These are phyloP conservation scores for Rhizomys pruinosus DNA, from an alignment of 2,113 vertebrate genomes.

Conservation along the genomic window DNA sequence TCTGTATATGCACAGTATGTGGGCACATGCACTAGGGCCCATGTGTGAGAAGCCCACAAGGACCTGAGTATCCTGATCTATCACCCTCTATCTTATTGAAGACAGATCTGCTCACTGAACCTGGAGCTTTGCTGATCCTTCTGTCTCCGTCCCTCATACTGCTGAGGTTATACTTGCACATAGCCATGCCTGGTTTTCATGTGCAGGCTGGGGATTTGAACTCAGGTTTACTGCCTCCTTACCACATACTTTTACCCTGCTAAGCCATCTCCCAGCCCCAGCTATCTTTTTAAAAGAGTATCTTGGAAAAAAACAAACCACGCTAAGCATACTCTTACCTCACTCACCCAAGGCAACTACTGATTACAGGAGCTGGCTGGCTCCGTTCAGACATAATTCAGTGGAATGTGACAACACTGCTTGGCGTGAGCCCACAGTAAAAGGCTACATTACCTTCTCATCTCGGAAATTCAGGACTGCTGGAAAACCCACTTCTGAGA, in stretches of 20 bases:
- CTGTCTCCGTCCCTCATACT: neutral
- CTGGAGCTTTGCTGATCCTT: neutral
- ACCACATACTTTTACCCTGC: neutral
- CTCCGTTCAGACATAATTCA: neutral
- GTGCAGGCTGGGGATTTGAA: neutral
- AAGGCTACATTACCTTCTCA: constrained; percentile 96
- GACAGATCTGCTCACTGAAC: neutral
- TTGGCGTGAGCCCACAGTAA: accelerated
- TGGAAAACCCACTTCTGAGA: constrained; percentile 98
- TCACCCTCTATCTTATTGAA: neutral
- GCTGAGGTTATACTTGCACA: neutral
- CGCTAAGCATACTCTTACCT: neutral
- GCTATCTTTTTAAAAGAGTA: neutral
- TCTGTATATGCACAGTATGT: neutral
- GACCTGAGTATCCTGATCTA: neutral
- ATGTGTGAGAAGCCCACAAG: neutral
- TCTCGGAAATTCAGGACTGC: constrained; percentile 96
- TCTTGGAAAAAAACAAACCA: no score
- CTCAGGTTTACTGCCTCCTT: neutral
- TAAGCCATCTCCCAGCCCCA: no score
- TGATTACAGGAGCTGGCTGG: accelerated
- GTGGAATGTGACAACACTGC: neutral
- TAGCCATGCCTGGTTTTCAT: neutral
- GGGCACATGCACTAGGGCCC: neutral
- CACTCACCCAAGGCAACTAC: accelerated